Base-by-base conservation (phyloP, 2,888 invertebrate genomes). In the Brenthis ino region DNA sequence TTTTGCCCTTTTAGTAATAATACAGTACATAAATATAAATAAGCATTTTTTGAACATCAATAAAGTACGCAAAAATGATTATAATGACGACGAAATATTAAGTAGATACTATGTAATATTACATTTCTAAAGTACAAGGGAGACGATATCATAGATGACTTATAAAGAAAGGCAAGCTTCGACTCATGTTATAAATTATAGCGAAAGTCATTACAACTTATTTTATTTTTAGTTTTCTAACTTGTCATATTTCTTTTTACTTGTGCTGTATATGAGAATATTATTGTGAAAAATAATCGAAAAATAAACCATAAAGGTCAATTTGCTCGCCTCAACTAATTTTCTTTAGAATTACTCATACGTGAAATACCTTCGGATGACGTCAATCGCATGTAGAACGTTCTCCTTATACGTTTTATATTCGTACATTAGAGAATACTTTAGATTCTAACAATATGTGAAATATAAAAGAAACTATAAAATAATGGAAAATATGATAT, bases 241-340 rank as follows among this genome's bases (percentile, higher is more conserved):
- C 28, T 3, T 58, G 11, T 43, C 28, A 56, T 54, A 16, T n/a
- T 54, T 51, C 5, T 14, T 48, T 43, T n/a, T 11, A 50, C n/a
- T n/a, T 1, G n/a, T 60, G 48, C 11, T 28, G 20, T n/a, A 58
- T 60, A 50, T 55, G 8, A 56, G 11, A 55, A 55, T 48, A 48
- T 48, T 65, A 51, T 65, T 20, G 11, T 2, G 8, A 57, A 13
- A 37, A 4, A 12, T 51, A 57, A 57, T 57, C 37, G 33, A 56
- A 33, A 67, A 54, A 55, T 50, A 50, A 67, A 28, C 43, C 13
- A 60, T 64, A 63, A 68, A 68, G 57, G 57, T 55, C 65, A 68
- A 43, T 67, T 64, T 56, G 50, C 20, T 51, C 56, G 55, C 55
- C 54, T 51, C 16, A 50, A 63, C 50, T 61, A 61, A 56, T 67